phyloP scores from a whole-genome alignment of 1,140 invertebrate genomes.

The Drosophila persimilis region DNA sequence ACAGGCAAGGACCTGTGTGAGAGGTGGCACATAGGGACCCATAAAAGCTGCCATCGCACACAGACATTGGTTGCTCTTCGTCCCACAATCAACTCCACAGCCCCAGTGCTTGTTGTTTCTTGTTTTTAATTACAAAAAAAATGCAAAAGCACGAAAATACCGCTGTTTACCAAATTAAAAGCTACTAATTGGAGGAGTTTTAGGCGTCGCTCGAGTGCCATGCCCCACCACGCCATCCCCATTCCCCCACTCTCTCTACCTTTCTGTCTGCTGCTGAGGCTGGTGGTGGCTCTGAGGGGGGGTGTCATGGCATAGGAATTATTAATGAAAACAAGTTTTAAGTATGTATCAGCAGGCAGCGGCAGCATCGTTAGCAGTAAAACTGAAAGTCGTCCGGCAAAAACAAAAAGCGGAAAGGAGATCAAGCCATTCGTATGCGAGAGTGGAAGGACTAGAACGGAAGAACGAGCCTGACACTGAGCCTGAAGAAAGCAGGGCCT shows the following conservation, averaged over 20 bases:
- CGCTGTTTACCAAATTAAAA: conserved; percentile 81
- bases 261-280: conserved; percentile 18
- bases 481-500: too few species aligned
- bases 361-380: conserved; percentile 72
- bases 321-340: conserved; percentile 81
- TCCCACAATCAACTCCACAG: neutral
- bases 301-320: conserved; percentile 52
- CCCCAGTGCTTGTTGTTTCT: conserved; percentile 5
- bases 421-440: too few species aligned
- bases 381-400: conserved; percentile 51
- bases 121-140: conserved; percentile 78
- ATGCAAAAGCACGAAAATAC: conserved; percentile 80
- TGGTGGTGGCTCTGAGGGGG: conserved; percentile 7
- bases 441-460: too few species aligned
- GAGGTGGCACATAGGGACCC: conserved; percentile 41
- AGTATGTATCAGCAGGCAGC: conserved; percentile 63
- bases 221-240: conserved; percentile 32
- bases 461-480: too few species aligned
- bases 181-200: conserved; percentile 81
- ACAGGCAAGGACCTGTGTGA: too few species aligned
- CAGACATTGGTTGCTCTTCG: neutral
- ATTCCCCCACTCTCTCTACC: neutral
- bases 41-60: conserved; percentile 28
- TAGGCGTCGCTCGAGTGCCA: conserved; percentile 67
- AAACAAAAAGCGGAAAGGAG: too few species aligned